These are phyloP conservation scores for Elmis aenea DNA, from an alignment of 2,888 invertebrate genomes.

Conservation along the genomic window DNA sequence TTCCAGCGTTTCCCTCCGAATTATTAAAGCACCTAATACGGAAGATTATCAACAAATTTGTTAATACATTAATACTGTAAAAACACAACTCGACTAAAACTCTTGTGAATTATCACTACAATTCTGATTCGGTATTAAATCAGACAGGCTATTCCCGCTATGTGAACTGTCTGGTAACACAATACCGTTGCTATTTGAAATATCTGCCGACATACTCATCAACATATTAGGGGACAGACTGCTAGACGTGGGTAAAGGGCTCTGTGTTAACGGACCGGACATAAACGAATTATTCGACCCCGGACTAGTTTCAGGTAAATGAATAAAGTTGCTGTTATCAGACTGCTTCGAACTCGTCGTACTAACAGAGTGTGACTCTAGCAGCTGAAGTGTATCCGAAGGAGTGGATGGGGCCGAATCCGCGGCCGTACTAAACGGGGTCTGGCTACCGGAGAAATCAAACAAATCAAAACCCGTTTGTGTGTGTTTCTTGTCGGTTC, in stretches of 20 bases:
- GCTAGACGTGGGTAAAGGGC: slow-evolving; percentile 33
- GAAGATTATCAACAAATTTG: no score
- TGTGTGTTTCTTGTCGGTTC: slow-evolving; percentile 39
- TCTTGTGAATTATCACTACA: slow-evolving; percentile 40
- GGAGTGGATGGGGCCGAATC: slow-evolving; percentile 45
- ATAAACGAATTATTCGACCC: slow-evolving; percentile 44
- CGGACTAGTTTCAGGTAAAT: slow-evolving; percentile 44
- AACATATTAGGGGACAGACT: slow-evolving; percentile 36
- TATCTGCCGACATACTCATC: slow-evolving; percentile 29
- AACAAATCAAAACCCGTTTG: slow-evolving; percentile 34
- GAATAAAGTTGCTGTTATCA: slow-evolving; percentile 37
- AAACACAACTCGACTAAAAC: no score
- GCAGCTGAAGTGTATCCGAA: slow-evolving; percentile 39
- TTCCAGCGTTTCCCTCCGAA: no score
- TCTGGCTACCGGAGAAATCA: slow-evolving; percentile 38
- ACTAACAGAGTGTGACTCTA: slow-evolving; percentile 38
- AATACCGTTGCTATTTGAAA: slow-evolving; percentile 23
- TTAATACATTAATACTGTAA: not conserved
- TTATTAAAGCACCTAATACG: no score
- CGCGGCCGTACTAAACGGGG: slow-evolving; percentile 38
- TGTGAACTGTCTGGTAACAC: slow-evolving; percentile 31
- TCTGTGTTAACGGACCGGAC: slow-evolving; percentile 36
- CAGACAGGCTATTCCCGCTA: slow-evolving; percentile 33
- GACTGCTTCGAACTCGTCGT: slow-evolving; percentile 33
- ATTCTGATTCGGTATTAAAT: slow-evolving; percentile 41